Conservation (phyloP, 2,797 vertebrate species). For the Phoebastria nigripes region DNA sequence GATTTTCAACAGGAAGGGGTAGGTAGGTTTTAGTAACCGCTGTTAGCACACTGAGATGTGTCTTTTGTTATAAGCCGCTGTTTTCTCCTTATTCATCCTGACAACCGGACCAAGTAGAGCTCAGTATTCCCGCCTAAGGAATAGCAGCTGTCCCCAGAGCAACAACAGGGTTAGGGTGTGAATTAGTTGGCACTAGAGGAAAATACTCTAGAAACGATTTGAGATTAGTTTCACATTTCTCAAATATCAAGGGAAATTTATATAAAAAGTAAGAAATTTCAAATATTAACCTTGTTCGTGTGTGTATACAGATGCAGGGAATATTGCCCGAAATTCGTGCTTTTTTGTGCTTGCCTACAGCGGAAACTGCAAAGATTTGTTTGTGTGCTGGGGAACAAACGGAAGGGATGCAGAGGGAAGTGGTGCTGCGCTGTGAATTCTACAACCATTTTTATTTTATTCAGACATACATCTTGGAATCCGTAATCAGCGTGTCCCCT, state of each 20-base stretch:
- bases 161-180: background rate
- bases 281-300: background rate
- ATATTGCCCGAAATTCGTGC: background rate
- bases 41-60: background rate
- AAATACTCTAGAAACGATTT: background rate
- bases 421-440: background rate
- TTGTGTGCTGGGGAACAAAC: background rate
- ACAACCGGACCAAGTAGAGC: background rate
- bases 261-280: background rate
- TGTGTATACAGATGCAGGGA: background rate
- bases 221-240: background rate
- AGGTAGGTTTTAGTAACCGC: background rate
- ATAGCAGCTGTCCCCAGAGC: background rate
- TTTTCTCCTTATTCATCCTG: background rate
- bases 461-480: background rate
- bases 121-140: background rate
- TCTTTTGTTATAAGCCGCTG: background rate
- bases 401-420: background rate
- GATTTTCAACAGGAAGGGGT: background rate
- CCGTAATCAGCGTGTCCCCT: background rate
- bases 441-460: background rate
- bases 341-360: background rate
- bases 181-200: background rate
- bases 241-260: background rate
- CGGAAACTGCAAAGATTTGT: background rate